Conservation (phyloP, 2,888 invertebrate genomes). For the Cantharis nigra region DNA sequence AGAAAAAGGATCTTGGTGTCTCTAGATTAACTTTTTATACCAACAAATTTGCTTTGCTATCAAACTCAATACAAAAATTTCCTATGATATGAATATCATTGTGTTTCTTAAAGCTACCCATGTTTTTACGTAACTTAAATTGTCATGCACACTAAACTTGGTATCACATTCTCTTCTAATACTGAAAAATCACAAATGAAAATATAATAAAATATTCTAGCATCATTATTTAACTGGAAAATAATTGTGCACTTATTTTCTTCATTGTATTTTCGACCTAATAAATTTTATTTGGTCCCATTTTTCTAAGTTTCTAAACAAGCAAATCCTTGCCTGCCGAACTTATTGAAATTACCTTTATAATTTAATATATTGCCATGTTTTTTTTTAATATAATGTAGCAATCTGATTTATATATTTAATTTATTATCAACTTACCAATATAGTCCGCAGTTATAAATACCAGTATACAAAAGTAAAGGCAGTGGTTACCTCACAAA, state of each 20-base stretch:
- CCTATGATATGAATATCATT: not conserved
- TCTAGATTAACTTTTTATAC: not conserved
- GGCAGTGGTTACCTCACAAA: too few species aligned
- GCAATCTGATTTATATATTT: too few species aligned
- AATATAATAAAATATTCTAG: not conserved
- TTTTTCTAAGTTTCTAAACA: not conserved
- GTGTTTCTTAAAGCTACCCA: not conserved
- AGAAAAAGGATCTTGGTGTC: not conserved
- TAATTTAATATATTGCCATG: too few species aligned
- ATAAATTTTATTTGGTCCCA: not conserved
- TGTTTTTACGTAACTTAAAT: not conserved
- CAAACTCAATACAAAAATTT: not conserved
- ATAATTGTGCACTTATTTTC: not conserved
- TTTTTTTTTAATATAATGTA: too few species aligned
- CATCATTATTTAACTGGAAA: not conserved
- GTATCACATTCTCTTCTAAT: constrained; percentile 2
- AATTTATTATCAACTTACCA: too few species aligned
- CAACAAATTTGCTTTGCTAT: not conserved
- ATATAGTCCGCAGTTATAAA: too few species aligned
- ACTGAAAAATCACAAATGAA: not conserved
- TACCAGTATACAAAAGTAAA: too few species aligned
- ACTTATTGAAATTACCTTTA: too few species aligned
- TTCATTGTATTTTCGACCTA: not conserved
- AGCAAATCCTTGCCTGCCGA: too few species aligned
- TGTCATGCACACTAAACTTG: not conserved